Percentiles rank a stretch among this genome's conserved stretches.
Conservation (phyloP, 2,113 vertebrate species). For the Sakesphorus luctuosus region DNA sequence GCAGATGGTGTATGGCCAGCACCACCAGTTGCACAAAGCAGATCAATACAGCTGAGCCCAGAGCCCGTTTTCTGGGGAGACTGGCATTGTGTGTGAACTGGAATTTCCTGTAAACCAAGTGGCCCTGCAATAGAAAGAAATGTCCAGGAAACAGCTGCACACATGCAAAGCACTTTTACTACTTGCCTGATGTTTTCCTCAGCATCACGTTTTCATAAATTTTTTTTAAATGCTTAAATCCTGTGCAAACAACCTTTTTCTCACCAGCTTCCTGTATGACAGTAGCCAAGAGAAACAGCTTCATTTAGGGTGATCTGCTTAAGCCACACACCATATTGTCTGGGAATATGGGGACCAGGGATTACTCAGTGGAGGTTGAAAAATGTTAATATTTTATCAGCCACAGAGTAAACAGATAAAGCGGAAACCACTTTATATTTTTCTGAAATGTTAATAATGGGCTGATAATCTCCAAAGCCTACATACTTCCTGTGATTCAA, state of each 20-base stretch:
- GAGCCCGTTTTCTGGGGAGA: neutral
- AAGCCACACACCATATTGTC: constrained; percentile 52
- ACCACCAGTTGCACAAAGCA: neutral
- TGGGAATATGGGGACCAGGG: constrained; percentile 57
- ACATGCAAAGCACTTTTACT: constrained; percentile 67
- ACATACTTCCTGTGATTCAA: constrained; percentile 75
- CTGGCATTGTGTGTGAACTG: constrained; percentile 59
- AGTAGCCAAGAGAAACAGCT: constrained; percentile 74
- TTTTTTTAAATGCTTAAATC: constrained; percentile 70
- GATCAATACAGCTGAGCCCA: neutral
- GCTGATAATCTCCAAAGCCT: constrained; percentile 74
- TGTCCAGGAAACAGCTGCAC: constrained; percentile 76
- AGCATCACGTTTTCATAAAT: constrained; percentile 48
- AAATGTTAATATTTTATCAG: constrained; percentile 73
- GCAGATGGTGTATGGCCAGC: neutral
- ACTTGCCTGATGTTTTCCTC: constrained; percentile 67
- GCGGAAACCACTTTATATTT: constrained; percentile 72
- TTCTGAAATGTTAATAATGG: constrained; percentile 75
- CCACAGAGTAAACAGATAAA: constrained; percentile 77
- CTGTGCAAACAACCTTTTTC: constrained; percentile 77
- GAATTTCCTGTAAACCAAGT: constrained; percentile 67
- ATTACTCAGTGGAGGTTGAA: constrained; percentile 62
- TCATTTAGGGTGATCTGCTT: constrained; percentile 39
- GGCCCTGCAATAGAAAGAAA: constrained; percentile 57
- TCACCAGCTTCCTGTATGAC: constrained; percentile 73